Evolutionary conservation across 2,113 vertebrate genomes (phyloP).

Genomic region (Ceuthmochares aereus): DNA sequence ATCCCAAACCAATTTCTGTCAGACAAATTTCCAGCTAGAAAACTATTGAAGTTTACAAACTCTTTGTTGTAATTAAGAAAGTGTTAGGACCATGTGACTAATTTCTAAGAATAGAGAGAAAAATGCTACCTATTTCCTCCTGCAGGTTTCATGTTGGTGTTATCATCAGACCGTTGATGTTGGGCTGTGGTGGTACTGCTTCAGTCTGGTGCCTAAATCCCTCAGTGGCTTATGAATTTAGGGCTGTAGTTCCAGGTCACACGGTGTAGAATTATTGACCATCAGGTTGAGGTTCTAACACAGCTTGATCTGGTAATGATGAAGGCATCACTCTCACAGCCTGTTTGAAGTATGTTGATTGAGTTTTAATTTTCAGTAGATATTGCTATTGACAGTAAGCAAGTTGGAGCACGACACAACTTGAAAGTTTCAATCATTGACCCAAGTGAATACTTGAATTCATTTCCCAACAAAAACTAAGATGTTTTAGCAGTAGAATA

Average conservation of each 20-base stretch:
- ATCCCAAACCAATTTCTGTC: neutral
- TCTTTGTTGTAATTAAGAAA: neutral
- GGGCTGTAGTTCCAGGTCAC: neutral
- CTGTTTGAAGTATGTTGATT: neutral
- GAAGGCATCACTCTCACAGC: neutral
- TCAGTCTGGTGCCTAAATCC: neutral
- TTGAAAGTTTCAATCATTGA: neutral
- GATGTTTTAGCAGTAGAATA: neutral
- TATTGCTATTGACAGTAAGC: neutral
- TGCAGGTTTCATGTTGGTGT: neutral
- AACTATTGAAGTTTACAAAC: neutral
- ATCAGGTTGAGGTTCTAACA: neutral
- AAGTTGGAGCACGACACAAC: neutral
- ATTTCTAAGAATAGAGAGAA: neutral
- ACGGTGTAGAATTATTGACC: neutral
- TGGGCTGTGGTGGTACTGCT: neutral
- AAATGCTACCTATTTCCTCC: neutral
- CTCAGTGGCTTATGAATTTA: neutral
- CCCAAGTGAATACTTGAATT: neutral
- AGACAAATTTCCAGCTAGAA: neutral
- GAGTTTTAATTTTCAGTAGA: neutral
- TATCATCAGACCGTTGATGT: neutral
- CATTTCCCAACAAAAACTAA: neutral
- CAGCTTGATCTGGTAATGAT: neutral
- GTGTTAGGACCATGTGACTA: neutral